Evolutionary conservation across 2,113 vertebrate genomes (phyloP).

Genomic region (Mesembrinibis cayennensis): DNA sequence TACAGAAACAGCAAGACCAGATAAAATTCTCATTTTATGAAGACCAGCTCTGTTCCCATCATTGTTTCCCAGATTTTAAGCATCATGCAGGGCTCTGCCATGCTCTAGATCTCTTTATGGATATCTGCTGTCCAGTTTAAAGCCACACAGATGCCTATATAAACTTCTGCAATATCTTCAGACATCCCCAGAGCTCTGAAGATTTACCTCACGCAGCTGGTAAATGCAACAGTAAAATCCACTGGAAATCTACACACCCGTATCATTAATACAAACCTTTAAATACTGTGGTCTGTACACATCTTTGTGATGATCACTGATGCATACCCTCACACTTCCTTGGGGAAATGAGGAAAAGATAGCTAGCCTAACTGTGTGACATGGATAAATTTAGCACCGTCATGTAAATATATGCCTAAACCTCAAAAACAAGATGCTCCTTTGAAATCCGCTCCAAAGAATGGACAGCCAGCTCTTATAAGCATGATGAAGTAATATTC

Average conservation of each 20-base stretch:
- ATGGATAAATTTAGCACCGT: neutral
- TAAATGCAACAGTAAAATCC: neutral
- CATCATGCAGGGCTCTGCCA: neutral
- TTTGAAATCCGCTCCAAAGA: neutral
- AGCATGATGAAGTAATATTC: neutral
- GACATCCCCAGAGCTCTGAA: neutral
- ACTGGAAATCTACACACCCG: neutral
- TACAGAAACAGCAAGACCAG: neutral
- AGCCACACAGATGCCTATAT: neutral
- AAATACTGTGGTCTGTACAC: neutral
- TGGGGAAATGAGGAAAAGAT: neutral
- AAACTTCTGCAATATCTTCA: neutral
- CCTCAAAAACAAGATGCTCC: neutral
- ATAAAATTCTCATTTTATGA: neutral
- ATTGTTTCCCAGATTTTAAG: neutral
- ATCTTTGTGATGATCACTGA: neutral
- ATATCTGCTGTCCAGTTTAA: neutral
- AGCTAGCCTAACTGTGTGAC: neutral
- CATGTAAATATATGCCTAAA: neutral
- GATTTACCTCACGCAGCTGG: neutral
- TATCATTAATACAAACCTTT: neutral
- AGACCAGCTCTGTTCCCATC: neutral
- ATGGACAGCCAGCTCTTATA: neutral
- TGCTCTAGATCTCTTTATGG: neutral
- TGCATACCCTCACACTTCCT: neutral